A percentile compares a stretch with the other conserved stretches of the same genome.
phyloP scores from a whole-genome alignment of 2,113 vertebrate species.

The Arvicanthis niloticus region DNA sequence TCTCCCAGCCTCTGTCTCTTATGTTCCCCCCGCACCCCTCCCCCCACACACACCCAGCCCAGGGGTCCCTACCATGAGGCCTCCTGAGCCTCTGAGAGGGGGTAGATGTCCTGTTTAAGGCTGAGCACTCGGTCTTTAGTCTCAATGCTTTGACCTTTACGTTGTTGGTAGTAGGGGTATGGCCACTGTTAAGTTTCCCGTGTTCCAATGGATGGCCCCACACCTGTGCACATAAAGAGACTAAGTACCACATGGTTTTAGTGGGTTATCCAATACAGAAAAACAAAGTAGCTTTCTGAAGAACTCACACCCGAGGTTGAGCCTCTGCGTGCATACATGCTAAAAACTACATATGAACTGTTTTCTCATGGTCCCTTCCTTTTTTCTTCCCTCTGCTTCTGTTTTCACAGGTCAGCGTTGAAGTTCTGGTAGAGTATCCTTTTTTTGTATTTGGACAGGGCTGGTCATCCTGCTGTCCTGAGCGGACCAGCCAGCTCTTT shows the following conservation, averaged over 20 bases:
- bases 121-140: background rate
- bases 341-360: background rate
- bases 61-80: background rate
- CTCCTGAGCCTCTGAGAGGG: background rate
- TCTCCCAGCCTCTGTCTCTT: background rate
- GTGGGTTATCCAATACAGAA: background rate
- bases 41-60: too few relatives aligned
- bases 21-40: background rate
- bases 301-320: background rate
- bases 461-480: conserved; percentile 99
- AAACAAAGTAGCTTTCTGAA: background rate
- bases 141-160: background rate
- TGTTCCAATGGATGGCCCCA: too few relatives aligned
- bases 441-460: conserved; percentile 99
- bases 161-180: background rate
- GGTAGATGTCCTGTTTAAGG: background rate
- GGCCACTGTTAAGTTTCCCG: background rate
- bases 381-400: conserved; percentile 64
- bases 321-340: background rate
- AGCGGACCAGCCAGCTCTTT: conserved; percentile 97
- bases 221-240: background rate
- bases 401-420: conserved; percentile 94
- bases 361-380: conserved; percentile 46
- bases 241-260: background rate
- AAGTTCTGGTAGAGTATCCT: conserved; percentile 98